Evolutionary conservation across 2,113 vertebrate genomes (phyloP).

Genomic region (Halcyon malimbica): DNA sequence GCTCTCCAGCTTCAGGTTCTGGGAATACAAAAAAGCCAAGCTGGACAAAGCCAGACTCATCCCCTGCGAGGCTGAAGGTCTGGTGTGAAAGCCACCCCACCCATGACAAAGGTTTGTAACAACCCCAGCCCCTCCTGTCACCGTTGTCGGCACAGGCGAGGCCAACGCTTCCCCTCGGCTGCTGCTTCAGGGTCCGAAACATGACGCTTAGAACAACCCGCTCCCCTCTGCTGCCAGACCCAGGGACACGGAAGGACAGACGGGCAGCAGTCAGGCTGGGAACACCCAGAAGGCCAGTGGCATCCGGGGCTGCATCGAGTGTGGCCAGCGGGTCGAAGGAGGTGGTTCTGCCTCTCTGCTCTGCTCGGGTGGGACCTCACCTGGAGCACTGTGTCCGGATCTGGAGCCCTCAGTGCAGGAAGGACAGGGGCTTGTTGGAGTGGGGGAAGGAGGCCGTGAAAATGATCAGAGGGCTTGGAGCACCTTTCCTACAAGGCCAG

Average conservation of each 20-base stretch:
- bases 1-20: constrained; percentile 78
- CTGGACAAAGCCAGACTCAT: neutral
- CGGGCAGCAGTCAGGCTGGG: too few species aligned
- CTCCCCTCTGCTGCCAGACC: neutral
- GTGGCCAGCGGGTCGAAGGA: too few species aligned
- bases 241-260: neutral
- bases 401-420: too few species aligned
- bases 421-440: too few species aligned
- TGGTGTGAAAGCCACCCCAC: neutral
- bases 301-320: too few species aligned
- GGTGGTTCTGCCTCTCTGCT: too few species aligned
- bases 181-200: accelerated
- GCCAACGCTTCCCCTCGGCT: neutral
- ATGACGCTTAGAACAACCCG: accelerated
- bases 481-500: too few species aligned
- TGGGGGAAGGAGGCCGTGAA: too few species aligned
- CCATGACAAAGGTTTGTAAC: accelerated
- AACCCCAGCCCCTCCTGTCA: neutral
- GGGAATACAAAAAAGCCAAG: neutral
- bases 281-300: too few species aligned
- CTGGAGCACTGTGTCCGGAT: too few species aligned
- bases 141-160: neutral
- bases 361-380: too few species aligned
- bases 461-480: too few species aligned
- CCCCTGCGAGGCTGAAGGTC: neutral